Evolutionary conservation across 2,113 vertebrate species (phyloP).

Genomic region (Desmodus rotundus): DNA sequence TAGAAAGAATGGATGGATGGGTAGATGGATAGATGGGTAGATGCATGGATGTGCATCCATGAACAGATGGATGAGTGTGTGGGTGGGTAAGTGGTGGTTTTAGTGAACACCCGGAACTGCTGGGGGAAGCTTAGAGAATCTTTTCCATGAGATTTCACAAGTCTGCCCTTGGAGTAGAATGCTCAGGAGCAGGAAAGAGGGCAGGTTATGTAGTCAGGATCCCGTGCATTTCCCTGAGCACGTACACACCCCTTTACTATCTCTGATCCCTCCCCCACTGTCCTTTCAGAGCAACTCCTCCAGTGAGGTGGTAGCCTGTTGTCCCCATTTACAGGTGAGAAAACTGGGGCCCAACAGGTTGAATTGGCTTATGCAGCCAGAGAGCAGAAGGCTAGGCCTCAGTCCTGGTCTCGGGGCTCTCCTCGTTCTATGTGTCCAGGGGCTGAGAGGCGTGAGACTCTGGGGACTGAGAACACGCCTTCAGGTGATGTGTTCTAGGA

Average conservation of each 20-base stretch:
- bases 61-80: no score
- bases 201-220: not conserved
- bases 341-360: not conserved
- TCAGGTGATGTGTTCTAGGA: not conserved
- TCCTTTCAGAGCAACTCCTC: not conserved
- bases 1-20: no score
- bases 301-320: no score
- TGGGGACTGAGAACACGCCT: not conserved
- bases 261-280: not conserved
- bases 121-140: not conserved
- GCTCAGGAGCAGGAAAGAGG: no score
- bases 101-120: not conserved
- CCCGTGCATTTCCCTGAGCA: not conserved
- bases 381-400: not conserved
- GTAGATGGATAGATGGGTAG: no score
- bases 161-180: not conserved
- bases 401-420: not conserved
- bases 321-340: not conserved
- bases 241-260: fast-evolving
- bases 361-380: not conserved
- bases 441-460: fast-evolving
- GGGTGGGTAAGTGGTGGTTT: not conserved
- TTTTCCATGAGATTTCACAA: not conserved
- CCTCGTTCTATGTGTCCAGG: not conserved
- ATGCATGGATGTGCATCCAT: no score